Evolutionary conservation across 2,113 vertebrate species (phyloP).

Genomic region (Zapornia atra): DNA sequence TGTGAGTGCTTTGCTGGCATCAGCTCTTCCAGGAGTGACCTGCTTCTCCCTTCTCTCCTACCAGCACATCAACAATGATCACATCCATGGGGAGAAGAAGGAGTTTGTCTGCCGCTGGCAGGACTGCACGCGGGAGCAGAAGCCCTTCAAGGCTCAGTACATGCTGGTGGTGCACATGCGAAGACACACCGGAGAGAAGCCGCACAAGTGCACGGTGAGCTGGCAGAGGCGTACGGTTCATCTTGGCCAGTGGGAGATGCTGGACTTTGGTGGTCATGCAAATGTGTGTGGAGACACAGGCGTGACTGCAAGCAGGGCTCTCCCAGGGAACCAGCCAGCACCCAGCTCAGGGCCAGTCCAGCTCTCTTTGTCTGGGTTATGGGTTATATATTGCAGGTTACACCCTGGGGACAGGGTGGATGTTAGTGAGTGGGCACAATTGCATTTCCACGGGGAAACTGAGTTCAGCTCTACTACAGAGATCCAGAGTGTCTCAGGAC

Average conservation of each 20-base stretch:
- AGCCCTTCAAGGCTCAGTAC: slow-evolving; percentile 98
- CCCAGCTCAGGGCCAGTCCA: background rate
- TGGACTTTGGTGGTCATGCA: background rate
- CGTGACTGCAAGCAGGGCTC: background rate
- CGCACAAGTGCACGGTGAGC: slow-evolving; percentile 97
- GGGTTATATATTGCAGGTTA: background rate
- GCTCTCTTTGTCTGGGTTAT: background rate
- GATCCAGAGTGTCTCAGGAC: background rate
- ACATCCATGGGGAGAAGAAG: slow-evolving; percentile 99
- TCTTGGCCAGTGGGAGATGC: background rate
- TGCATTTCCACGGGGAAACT: background rate
- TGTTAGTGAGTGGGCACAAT: background rate
- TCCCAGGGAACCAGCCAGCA: background rate
- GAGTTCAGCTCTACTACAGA: background rate
- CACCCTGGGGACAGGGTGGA: background rate
- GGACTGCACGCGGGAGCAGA: slow-evolving; percentile 94
- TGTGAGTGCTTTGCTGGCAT: accelerated
- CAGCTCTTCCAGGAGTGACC: slow-evolving; percentile 7
- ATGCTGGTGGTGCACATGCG: slow-evolving; percentile 99
- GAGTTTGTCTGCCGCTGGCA: slow-evolving; percentile 99
- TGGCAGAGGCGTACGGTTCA: background rate
- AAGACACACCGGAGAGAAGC: slow-evolving; percentile 96
- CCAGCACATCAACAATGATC: slow-evolving; percentile 98
- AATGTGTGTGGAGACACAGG: background rate
- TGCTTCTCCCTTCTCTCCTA: slow-evolving; percentile 17